These are phyloP conservation scores for Mycalesis mineus DNA, from an alignment of 2,888 invertebrate species.

Conservation along the genomic window DNA sequence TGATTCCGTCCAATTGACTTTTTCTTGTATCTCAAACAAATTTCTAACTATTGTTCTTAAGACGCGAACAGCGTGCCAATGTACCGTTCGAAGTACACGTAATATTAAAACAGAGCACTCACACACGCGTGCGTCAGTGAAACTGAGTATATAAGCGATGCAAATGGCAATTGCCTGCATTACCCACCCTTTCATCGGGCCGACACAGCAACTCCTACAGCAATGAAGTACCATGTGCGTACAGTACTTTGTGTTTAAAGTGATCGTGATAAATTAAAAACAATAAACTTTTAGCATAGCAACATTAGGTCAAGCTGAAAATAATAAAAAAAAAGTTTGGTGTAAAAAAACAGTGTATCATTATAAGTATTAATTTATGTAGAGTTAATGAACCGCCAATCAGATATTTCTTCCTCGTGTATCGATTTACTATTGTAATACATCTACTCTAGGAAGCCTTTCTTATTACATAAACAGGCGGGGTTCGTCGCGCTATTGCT, in stretches of 20 bases:
- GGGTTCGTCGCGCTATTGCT: constrained; percentile 40
- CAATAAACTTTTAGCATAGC: constrained; percentile 16
- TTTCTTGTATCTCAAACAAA: constrained; percentile 37
- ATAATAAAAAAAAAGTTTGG: constrained; percentile 6
- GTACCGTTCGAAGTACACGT: constrained; percentile 51
- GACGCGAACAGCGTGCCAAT: constrained; percentile 65
- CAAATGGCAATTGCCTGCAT: constrained; percentile 70
- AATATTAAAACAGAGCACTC: constrained; percentile 58
- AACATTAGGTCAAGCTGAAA: constrained; percentile 13
- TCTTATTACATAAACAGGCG: constrained; percentile 51
- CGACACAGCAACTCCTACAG: constrained; percentile 47
- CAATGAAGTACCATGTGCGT: constrained; percentile 74
- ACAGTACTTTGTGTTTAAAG: constrained; percentile 34
- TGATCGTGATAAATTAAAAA: constrained; percentile 33
- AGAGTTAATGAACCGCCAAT: constrained; percentile 41
- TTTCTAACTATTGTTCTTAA: constrained; percentile 74
- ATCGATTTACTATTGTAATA: constrained; percentile 31
- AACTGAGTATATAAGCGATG: constrained; percentile 76
- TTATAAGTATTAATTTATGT: constrained; percentile 21
- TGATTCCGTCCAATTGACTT: constrained; percentile 25
- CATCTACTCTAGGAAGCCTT: constrained; percentile 49
- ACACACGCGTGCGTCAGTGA: constrained; percentile 60
- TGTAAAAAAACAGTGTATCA: background rate
- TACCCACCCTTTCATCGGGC: constrained; percentile 66
- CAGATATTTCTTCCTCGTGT: constrained; percentile 45